phyloP scores from a whole-genome alignment of 1,140 invertebrate species.

The Samia ricini region DNA sequence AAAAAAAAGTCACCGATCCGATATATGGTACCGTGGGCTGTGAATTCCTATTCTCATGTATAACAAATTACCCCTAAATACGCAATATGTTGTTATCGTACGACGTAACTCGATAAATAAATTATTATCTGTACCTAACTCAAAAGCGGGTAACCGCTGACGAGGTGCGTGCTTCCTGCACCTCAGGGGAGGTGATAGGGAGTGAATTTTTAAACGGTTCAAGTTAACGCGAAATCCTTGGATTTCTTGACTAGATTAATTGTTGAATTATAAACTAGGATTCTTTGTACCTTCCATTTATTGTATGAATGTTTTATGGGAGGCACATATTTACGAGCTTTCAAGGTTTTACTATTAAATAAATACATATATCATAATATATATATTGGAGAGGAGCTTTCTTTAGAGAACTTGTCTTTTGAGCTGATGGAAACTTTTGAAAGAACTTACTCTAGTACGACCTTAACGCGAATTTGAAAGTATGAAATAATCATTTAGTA shows the following conservation, averaged over 20 bases:
- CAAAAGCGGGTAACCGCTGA: background rate
- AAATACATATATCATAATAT: no score
- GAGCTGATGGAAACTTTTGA: no score
- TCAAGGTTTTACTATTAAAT: background rate
- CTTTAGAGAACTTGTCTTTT: no score
- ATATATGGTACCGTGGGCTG: background rate
- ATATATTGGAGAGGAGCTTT: no score
- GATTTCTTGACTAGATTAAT: background rate
- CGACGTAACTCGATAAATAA: background rate
- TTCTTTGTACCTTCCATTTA: background rate
- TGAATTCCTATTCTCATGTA: background rate
- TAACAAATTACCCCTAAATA: background rate
- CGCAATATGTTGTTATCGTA: background rate
- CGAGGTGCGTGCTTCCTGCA: background rate
- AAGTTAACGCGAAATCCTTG: background rate
- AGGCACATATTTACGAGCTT: background rate
- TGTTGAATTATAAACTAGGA: background rate
- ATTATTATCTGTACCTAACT: background rate
- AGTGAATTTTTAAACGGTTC: background rate
- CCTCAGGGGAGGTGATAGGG: no score
- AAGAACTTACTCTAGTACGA: no score
- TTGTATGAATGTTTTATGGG: background rate
- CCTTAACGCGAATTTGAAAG: no score
- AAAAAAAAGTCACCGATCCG: background rate
- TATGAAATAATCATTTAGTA: no score